Percentiles rank a stretch among this genome's conserved stretches.
Conservation (phyloP, 2,888 invertebrate genomes). For the Apomyelois bistriatella region DNA sequence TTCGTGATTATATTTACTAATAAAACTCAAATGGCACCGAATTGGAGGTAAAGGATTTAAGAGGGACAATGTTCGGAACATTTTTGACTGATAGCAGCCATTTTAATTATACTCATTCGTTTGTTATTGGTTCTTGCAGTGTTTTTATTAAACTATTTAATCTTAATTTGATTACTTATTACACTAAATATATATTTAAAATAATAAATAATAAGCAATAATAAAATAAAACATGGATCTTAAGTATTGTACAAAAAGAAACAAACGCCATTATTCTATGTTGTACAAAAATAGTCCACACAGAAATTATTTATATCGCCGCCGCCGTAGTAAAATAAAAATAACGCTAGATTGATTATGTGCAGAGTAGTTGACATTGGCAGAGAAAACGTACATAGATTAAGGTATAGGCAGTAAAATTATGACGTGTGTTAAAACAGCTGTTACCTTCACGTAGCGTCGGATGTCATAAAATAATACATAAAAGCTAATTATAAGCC, state of each 20-base stretch:
- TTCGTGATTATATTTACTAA: background rate
- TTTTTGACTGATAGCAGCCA: background rate
- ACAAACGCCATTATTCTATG: too few species aligned
- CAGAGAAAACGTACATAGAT: slow-evolving; percentile 27
- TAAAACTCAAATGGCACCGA: background rate
- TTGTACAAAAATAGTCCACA: background rate
- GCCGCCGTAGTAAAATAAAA: too few species aligned
- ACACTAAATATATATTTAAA: too few species aligned
- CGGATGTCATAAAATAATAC: slow-evolving; percentile 66
- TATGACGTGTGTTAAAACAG: slow-evolving; percentile 57
- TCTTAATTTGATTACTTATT: too few species aligned
- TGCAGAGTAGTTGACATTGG: slow-evolving; percentile 23
- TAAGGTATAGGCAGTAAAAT: slow-evolving; percentile 44
- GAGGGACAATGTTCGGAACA: background rate
- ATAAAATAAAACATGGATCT: too few species aligned
- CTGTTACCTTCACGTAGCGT: slow-evolving; percentile 53
- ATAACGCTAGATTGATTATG: background rate
- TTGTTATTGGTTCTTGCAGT: background rate
- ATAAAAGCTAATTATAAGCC: slow-evolving; percentile 67
- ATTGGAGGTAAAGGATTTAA: background rate
- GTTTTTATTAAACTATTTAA: too few species aligned
- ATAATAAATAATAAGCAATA: too few species aligned
- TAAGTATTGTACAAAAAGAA: too few species aligned
- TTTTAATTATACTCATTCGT: too few species aligned
- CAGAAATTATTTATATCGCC: background rate